These are phyloP conservation scores for Leptogaster cylindrica DNA, from an alignment of 2,888 invertebrate genomes.

Conservation along the genomic window DNA sequence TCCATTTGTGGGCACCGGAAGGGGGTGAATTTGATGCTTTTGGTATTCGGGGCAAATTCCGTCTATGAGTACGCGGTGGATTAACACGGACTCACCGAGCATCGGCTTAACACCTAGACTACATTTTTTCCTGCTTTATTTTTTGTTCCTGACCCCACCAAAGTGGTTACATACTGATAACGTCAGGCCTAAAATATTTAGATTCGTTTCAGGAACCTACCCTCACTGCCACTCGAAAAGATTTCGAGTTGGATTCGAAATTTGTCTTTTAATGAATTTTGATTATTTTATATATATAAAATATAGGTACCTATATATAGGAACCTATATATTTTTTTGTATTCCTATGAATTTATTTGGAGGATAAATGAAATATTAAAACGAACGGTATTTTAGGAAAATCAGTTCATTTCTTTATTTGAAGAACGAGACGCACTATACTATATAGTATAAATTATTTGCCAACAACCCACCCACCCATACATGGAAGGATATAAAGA, in stretches of 20 bases:
- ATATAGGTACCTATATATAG: too few relatives aligned
- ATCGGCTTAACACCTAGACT: constrained; percentile 34
- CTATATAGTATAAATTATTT: too few relatives aligned
- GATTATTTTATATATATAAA: too few relatives aligned
- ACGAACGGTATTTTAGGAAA: too few relatives aligned
- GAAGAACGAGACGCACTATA: too few relatives aligned
- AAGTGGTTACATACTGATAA: constrained; percentile 46
- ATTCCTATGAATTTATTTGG: too few relatives aligned
- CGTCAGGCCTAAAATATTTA: constrained; percentile 45
- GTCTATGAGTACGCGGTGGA: not conserved
- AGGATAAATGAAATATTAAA: too few relatives aligned
- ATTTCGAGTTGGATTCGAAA: too few relatives aligned
- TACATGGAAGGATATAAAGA: not conserved
- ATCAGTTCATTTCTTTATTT: too few relatives aligned
- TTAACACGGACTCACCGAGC: not conserved
- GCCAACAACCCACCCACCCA: not conserved
- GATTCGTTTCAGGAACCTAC: constrained; percentile 15
- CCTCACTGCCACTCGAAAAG: too few relatives aligned
- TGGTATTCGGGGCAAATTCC: not conserved
- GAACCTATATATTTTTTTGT: too few relatives aligned
- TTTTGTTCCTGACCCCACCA: constrained; percentile 10
- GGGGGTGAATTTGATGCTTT: constrained; percentile 20
- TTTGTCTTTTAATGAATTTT: too few relatives aligned
- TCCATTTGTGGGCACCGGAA: constrained; percentile 1
- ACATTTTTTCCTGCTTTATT: not conserved